Evolutionary conservation across 2,888 invertebrate genomes (phyloP).

Genomic region (Scaptomyza caliginosa): DNA sequence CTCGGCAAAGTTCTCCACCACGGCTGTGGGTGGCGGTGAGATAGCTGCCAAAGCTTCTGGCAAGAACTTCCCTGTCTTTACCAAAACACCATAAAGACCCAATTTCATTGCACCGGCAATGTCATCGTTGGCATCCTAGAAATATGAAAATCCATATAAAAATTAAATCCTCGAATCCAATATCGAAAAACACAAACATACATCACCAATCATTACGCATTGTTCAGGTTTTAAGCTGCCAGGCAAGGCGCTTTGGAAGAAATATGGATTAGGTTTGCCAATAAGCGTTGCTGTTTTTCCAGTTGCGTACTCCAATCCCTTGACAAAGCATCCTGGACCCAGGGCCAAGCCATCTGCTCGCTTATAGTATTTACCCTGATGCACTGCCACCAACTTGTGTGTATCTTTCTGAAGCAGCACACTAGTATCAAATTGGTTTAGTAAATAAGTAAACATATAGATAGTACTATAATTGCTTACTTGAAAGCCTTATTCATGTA

Average conservation of each 20-base stretch:
- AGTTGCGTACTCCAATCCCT: conserved; percentile 90
- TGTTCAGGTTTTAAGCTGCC: conserved; percentile 84
- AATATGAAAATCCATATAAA: not conserved
- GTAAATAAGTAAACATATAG: not conserved
- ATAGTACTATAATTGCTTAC: conserved; percentile 83
- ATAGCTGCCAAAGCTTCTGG: conserved; percentile 86
- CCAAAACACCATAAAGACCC: conserved; percentile 90
- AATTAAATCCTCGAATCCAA: no score
- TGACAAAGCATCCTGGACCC: conserved; percentile 92
- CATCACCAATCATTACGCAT: conserved; percentile 93
- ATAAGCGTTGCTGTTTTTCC: conserved; percentile 88
- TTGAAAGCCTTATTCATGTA: conserved; percentile 90
- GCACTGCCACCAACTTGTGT: conserved; percentile 90
- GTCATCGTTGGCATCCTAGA: conserved; percentile 91
- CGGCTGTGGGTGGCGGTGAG: conserved; percentile 86
- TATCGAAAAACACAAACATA: conserved; percentile 78
- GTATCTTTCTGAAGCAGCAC: conserved; percentile 86
- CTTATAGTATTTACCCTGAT: conserved; percentile 91
- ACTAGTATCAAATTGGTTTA: conserved; percentile 81
- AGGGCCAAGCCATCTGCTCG: conserved; percentile 89
- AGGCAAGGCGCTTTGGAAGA: conserved; percentile 87
- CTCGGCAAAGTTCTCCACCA: conserved; percentile 86
- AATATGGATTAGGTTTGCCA: conserved; percentile 89
- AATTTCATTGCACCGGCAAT: conserved; percentile 89
- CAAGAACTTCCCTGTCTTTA: conserved; percentile 92